These are phyloP conservation scores for Piliocolobus tephrosceles DNA, from an alignment of 2,113 vertebrate genomes.

Conservation along the genomic window DNA sequence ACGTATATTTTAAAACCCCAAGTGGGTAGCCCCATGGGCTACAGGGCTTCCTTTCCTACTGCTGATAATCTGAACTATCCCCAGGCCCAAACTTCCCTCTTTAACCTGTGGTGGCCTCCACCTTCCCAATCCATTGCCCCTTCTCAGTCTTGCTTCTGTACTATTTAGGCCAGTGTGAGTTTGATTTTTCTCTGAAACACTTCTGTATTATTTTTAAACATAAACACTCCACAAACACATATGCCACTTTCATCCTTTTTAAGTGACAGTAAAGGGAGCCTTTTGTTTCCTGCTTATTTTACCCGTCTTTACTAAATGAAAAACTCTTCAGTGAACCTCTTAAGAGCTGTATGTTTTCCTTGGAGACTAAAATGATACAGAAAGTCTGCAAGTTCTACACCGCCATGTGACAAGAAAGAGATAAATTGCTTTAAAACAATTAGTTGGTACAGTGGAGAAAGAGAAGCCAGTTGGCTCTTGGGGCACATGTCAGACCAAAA, in stretches of 20 bases:
- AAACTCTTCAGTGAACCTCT: conserved; percentile 19
- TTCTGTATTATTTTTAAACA: not conserved
- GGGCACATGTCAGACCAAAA: not conserved
- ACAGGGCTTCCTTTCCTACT: not conserved
- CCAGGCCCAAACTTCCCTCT: not conserved
- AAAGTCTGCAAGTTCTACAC: not conserved
- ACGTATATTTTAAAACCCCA: not conserved
- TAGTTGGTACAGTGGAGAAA: not conserved
- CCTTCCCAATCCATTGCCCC: not conserved
- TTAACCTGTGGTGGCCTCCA: not conserved
- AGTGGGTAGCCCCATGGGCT: not conserved
- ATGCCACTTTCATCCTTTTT: conserved; percentile 23
- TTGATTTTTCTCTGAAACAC: conserved; percentile 7
- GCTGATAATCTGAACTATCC: not conserved
- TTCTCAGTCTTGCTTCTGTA: not conserved
- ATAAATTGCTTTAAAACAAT: not conserved
- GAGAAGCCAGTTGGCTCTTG: not conserved
- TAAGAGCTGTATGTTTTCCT: not conserved
- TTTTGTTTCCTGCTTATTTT: conserved; percentile 34
- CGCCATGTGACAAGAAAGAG: not conserved
- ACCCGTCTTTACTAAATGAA: not conserved
- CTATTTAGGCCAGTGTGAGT: not conserved
- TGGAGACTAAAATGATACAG: conserved; percentile 6
- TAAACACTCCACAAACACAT: not conserved
- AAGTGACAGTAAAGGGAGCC: conserved; percentile 2